These are phyloP conservation scores for Stenurella melanura DNA, from an alignment of 2,888 invertebrate genomes.

Conservation along the genomic window DNA sequence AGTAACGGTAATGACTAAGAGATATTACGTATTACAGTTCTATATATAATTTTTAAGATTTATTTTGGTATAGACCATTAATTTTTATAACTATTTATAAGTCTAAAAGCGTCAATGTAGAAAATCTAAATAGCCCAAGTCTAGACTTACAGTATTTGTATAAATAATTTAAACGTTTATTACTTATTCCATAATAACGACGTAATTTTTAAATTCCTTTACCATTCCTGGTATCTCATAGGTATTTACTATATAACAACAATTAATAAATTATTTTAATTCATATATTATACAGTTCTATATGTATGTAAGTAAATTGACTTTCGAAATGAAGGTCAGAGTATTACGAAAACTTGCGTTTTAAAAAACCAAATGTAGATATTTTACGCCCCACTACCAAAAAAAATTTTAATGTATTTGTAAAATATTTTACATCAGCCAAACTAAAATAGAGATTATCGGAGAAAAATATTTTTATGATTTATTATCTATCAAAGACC, in stretches of 20 bases:
- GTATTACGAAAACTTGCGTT: neutral
- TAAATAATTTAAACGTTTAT: slow-evolving; percentile 24
- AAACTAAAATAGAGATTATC: neutral
- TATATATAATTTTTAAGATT: slow-evolving; percentile 36
- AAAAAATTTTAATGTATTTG: neutral
- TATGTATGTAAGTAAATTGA: slow-evolving; percentile 24
- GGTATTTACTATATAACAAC: slow-evolving; percentile 46
- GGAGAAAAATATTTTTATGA: neutral
- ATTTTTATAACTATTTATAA: slow-evolving; percentile 39
- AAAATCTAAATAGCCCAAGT: slow-evolving; percentile 35
- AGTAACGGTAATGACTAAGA: slow-evolving; percentile 13
- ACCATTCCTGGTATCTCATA: slow-evolving; percentile 46
- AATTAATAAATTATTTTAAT: slow-evolving; percentile 50
- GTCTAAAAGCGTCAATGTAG: slow-evolving; percentile 28
- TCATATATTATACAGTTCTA: slow-evolving; percentile 42
- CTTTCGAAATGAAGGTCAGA: slow-evolving; percentile 26
- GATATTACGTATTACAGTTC: slow-evolving; percentile 17
- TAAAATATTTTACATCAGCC: neutral
- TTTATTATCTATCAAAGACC: neutral
- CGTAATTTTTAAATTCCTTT: slow-evolving; percentile 45
- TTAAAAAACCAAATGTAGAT: neutral
- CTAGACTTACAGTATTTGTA: slow-evolving; percentile 26
- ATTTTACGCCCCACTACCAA: neutral
- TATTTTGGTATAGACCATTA: slow-evolving; percentile 33
- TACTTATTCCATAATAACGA: slow-evolving; percentile 42